These are phyloP conservation scores for Hemibagrus wyckioides DNA, from an alignment of 2,113 vertebrate species.

Conservation along the genomic window DNA sequence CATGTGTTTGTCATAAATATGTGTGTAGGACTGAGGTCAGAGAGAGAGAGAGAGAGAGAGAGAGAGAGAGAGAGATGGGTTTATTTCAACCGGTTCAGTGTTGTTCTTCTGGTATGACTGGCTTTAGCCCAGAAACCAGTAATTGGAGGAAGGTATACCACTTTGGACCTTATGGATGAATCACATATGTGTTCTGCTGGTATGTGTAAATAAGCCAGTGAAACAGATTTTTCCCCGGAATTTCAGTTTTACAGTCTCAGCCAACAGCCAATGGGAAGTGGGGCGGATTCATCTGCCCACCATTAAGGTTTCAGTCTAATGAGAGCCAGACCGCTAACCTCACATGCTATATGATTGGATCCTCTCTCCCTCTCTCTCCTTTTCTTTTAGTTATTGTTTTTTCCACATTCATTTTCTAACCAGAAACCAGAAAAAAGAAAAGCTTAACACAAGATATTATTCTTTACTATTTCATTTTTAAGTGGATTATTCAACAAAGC, in stretches of 20 bases:
- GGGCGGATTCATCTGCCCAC: conserved; percentile 47
- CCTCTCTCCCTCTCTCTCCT: conserved; percentile 26
- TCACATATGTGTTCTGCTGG: background rate
- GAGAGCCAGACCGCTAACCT: conserved; percentile 58
- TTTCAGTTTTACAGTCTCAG: conserved; percentile 33
- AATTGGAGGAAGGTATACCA: background rate
- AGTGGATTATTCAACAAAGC: background rate
- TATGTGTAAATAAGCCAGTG: background rate
- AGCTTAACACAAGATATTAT: background rate
- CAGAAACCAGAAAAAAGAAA: background rate
- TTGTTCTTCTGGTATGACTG: background rate
- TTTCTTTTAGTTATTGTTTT: background rate
- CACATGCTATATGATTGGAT: conserved; percentile 35
- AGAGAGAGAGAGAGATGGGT: background rate
- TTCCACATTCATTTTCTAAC: background rate
- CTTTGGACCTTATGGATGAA: conserved; percentile 12
- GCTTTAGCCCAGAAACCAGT: background rate
- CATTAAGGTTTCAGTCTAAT: conserved; percentile 53
- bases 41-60: conserved; percentile 1
- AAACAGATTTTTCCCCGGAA: conserved; percentile 31
- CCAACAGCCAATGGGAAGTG: conserved; percentile 68
- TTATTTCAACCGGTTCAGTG: conserved; percentile 10
- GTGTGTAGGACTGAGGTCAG: background rate
- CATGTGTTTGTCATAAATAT: conserved; percentile 69
- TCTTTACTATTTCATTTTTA: background rate